These are phyloP conservation scores for Eueremaeus valkanovi DNA, from an alignment of 2,888 invertebrate species.

Conservation along the genomic window DNA sequence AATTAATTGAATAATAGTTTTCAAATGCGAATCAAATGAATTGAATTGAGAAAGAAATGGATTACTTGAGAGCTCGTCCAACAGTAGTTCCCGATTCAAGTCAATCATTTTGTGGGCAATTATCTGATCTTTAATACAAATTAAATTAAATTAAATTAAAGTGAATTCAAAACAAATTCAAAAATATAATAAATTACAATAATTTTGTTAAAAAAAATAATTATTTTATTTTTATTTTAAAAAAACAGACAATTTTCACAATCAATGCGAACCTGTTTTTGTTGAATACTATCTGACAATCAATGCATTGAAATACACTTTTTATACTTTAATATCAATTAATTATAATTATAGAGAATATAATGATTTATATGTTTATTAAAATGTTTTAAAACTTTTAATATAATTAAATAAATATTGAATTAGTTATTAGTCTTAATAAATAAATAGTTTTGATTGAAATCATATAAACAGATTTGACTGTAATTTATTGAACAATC, in stretches of 20 bases:
- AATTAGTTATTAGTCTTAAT: not conserved
- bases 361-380: no score
- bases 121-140: no score
- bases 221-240: not conserved
- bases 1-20: no score
- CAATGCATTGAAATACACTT: not conserved
- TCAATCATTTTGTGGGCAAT: constrained; percentile 34
- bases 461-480: not conserved
- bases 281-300: not conserved
- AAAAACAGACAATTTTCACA: not conserved
- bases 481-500: not conserved
- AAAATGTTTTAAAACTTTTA: not conserved
- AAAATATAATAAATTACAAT: no score
- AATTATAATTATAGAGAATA: no score
- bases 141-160: no score
- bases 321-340: no score
- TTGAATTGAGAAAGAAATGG: not conserved
- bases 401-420: not conserved
- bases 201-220: no score
- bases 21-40: no score
- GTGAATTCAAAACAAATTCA: no score
- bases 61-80: constrained; percentile 42
- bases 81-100: constrained; percentile 38
- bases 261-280: not conserved
- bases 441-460: not conserved